Percentiles rank a stretch among this genome's conserved stretches.
Evolutionary conservation across 2,888 invertebrate genomes (phyloP).

Genomic region (Gymnosoma rotundatum): DNA sequence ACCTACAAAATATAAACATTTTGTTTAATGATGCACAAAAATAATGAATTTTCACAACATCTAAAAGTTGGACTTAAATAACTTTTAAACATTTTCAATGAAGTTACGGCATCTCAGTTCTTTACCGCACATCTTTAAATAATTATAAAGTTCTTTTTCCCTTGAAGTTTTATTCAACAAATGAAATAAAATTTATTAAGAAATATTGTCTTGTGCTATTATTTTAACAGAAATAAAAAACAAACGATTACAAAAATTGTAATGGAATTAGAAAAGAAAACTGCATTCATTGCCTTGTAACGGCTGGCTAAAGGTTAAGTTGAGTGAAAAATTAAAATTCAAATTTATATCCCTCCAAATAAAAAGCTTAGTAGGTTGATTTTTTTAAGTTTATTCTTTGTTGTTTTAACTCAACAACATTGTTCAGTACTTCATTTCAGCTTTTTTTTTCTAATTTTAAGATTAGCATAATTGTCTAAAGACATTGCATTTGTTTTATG

Average conservation of each 20-base stretch:
- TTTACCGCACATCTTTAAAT: background rate
- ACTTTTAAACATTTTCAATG: background rate
- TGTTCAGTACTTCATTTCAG: slow-evolving; percentile 8
- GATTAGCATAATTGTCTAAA: slow-evolving; percentile 57
- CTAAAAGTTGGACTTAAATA: slow-evolving; percentile 3
- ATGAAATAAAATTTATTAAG: slow-evolving; percentile 5
- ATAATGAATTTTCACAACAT: slow-evolving; percentile 71
- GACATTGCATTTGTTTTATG: slow-evolving; percentile 50
- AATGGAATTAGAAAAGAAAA: slow-evolving; percentile 13
- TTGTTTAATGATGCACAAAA: slow-evolving; percentile 73
- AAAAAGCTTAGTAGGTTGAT: slow-evolving; percentile 64
- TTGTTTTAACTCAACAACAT: slow-evolving; percentile 28
- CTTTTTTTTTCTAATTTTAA: slow-evolving; percentile 20
- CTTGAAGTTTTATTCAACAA: background rate
- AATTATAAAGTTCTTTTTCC: background rate
- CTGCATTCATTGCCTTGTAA: slow-evolving; percentile 64
- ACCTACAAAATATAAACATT: slow-evolving; percentile 43
- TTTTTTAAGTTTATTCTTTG: slow-evolving; percentile 27
- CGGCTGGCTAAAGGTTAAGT: slow-evolving; percentile 70
- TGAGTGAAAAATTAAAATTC: slow-evolving; percentile 73
- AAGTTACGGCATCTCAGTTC: slow-evolving; percentile 8
- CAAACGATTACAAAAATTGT: background rate
- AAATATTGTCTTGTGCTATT: background rate
- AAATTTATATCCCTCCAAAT: slow-evolving; percentile 72
- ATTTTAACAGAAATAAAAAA: background rate